These are phyloP conservation scores for Tiliacea aurago DNA, from an alignment of 2,888 invertebrate genomes.

Conservation along the genomic window DNA sequence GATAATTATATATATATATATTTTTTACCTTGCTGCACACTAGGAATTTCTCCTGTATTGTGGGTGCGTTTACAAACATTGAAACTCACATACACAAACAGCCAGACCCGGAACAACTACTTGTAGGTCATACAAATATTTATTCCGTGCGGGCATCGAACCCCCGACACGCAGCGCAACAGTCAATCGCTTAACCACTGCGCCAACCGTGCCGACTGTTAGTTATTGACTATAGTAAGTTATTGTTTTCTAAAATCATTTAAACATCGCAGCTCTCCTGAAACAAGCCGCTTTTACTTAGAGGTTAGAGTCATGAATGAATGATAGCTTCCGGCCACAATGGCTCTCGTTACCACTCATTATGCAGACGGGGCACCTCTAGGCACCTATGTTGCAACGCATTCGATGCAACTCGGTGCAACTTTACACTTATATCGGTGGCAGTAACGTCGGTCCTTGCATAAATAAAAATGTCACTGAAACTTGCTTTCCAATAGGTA, in stretches of 20 bases:
- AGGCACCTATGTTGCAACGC: slow-evolving; percentile 49
- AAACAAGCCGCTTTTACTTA: background rate
- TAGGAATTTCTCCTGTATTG: no score
- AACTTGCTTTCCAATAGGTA: no score
- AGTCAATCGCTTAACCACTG: no score
- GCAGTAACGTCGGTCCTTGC: background rate
- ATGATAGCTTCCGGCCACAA: slow-evolving; percentile 62
- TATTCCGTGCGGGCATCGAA: no score
- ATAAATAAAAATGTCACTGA: background rate
- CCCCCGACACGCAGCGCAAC: no score
- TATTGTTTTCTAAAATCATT: slow-evolving; percentile 1
- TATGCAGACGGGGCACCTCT: slow-evolving; percentile 62
- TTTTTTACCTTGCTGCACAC: no score
- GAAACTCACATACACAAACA: no score
- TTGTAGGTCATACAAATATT: no score
- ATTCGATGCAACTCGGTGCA: slow-evolving; percentile 36
- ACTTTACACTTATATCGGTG: background rate
- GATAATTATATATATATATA: no score
- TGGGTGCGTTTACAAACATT: no score
- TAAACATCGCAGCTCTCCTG: background rate
- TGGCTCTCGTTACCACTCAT: slow-evolving; percentile 71
- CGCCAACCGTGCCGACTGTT: no score
- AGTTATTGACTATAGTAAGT: background rate
- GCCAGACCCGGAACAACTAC: no score
- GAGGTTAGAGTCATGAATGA: slow-evolving; percentile 36